Evolutionary conservation across 2,888 invertebrate genomes (phyloP).

Genomic region (Noctua janthina): DNA sequence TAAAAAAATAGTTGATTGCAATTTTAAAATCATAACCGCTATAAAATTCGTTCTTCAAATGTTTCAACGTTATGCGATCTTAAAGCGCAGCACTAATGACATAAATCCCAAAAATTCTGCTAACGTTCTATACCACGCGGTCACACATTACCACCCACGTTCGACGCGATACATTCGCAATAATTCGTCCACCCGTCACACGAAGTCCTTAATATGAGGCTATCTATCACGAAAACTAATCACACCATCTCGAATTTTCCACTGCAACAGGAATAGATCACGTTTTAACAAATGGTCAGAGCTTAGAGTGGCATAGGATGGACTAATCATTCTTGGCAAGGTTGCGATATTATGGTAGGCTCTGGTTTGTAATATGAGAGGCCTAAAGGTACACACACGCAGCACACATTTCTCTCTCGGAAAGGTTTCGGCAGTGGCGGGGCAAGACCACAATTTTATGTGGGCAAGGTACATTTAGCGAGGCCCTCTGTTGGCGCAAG

Average conservation of each 20-base stretch:
- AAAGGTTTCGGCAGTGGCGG: too few species aligned
- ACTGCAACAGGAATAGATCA: conserved; percentile 22
- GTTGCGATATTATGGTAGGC: conserved; percentile 5
- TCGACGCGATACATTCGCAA: conserved; percentile 10
- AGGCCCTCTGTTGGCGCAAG: too few species aligned
- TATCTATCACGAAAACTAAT: conserved; percentile 57
- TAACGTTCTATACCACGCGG: conserved; percentile 3
- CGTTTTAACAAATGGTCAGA: conserved; percentile 6
- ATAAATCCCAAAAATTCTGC: not conserved
- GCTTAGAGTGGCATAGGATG: not conserved
- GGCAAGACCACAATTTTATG: too few species aligned
- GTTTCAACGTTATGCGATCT: not conserved
- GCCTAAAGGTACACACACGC: not conserved
- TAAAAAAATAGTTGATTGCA: not conserved
- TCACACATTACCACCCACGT: not conserved
- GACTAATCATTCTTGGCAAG: not conserved
- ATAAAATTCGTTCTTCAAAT: not conserved
- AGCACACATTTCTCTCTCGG: too few species aligned
- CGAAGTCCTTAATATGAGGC: conserved; percentile 30
- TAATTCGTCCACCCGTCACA: conserved; percentile 30
- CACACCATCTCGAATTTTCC: conserved; percentile 23
- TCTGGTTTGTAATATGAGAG: conserved; percentile 2
- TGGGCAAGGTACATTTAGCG: too few species aligned
- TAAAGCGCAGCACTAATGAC: not conserved
- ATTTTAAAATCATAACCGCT: not conserved